A percentile compares a stretch with the other conserved stretches of the same genome.
Conservation (phyloP, 1,140 invertebrate species). For the Temnothorax longispinosus region DNA sequence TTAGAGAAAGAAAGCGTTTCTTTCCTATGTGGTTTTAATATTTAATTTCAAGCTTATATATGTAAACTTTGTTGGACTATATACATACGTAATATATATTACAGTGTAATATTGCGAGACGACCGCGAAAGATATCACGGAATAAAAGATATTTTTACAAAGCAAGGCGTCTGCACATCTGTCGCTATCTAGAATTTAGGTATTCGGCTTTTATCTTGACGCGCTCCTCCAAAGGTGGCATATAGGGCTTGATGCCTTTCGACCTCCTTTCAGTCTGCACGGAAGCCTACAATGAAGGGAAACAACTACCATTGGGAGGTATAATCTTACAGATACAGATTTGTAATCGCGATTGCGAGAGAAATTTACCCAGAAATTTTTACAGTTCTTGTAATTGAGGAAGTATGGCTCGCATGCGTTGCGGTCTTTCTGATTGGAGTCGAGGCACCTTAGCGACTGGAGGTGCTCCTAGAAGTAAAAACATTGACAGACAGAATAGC, state of each 20-base stretch:
- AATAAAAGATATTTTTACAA: conserved; percentile 57
- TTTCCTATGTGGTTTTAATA: conserved; percentile 15
- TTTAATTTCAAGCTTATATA: neutral
- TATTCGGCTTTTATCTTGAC: conserved; percentile 74
- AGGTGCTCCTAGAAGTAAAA: conserved; percentile 67
- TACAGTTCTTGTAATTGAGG: conserved; percentile 72
- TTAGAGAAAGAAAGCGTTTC: neutral
- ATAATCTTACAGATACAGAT: neutral
- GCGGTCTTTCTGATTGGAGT: conserved; percentile 48
- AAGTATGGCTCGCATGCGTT: conserved; percentile 63
- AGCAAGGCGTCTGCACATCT: neutral
- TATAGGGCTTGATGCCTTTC: conserved; percentile 64
- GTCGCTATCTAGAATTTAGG: conserved; percentile 33
- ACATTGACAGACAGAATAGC: neutral
- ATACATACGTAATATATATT: conserved; percentile 8
- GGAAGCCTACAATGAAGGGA: conserved; percentile 53
- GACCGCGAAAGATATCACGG: neutral
- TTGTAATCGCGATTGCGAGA: neutral
- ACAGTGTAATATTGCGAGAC: conserved; percentile 11
- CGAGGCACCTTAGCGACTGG: conserved; percentile 59
- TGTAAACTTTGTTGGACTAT: conserved; percentile 22
- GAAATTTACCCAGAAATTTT: conserved; percentile 73
- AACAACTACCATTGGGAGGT: neutral
- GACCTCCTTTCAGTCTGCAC: neutral
- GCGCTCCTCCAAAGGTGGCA: conserved; percentile 76